Conservation (phyloP, 2,888 invertebrate genomes). For the Diadegma fenestrale region DNA sequence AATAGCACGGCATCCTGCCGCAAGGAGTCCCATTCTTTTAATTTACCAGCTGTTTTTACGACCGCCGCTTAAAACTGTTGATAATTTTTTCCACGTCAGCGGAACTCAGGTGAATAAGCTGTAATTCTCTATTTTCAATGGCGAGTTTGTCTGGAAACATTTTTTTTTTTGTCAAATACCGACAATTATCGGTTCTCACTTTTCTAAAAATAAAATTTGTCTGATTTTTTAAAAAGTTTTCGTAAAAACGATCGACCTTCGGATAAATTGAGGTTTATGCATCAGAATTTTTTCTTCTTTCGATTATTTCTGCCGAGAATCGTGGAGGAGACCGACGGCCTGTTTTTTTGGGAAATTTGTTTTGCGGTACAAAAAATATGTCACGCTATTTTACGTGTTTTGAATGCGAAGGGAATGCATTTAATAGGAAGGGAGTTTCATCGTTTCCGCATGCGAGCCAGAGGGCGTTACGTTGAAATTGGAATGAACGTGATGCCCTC, state of each 20-base stretch:
- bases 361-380: neutral
- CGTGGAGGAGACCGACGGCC: neutral
- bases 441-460: conserved; percentile 27
- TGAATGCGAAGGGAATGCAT: neutral
- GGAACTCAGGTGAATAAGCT: neutral
- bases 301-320: neutral
- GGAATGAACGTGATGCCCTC: conserved; percentile 42
- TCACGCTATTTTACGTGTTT: neutral
- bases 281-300: neutral
- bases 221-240: neutral
- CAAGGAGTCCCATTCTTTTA: neutral
- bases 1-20: conserved; percentile 27
- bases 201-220: neutral
- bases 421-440: conserved; percentile 31
- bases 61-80: neutral
- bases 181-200: neutral
- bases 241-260: neutral
- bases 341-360: neutral
- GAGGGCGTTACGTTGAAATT: conserved; percentile 45
- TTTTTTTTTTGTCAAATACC: too few species aligned
- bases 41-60: neutral
- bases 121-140: neutral
- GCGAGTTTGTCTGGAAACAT: neutral
- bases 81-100: neutral
- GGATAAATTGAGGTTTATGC: neutral